Base-by-base conservation (phyloP, 2,888 invertebrate genomes). In the Margaritifera margaritifera region DNA sequence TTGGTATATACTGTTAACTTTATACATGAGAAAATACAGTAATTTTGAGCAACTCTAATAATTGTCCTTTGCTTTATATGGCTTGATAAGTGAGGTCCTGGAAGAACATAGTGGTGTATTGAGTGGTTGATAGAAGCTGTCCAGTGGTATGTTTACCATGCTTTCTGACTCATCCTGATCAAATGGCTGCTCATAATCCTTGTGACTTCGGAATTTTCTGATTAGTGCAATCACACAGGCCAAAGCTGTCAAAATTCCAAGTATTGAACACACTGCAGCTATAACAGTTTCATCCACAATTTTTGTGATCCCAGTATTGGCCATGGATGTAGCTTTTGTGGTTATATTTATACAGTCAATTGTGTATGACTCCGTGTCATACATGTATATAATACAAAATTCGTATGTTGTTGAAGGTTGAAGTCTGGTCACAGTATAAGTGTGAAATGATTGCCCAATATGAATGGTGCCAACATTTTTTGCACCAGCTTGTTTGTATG, bases 301-400 rank as follows among this genome's bases (percentile, higher is more conserved):
- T 20, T 80, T 78, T 8, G 79, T 81, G 25, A 84, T 81, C 2
- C 80, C 81, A 31, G 73, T 67, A 22, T 68, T 58, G 54, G 72
- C 67, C 42, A 77, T 74, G 8, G 59, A 60, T n/a, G 69, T 70
- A 50, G 72, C 71, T 57, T 71, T 72, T 6, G 87, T 86, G 58
- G 81, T 80, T 24, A 83, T 74, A 64, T 80, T 84, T 22, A 75
- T 65, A 65, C 87, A 87, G 64, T 86, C 79, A 19, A 86, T 75
- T 53, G 76, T 80, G 62, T 84, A 81, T 19, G 69, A 55, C 50
- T 80, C 78, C 11, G 72, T 73, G n/a, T 76, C 78, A 53, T 83
- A 80, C n/a, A 78, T 75, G 72, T 84, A 86, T 22, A 89, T 88
- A 31, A 91, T 85, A 78, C 91, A 91, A 74, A 91, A 87, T 75